phyloP scores from a whole-genome alignment of 2,888 invertebrate genomes.

The Phalera bucephala region DNA sequence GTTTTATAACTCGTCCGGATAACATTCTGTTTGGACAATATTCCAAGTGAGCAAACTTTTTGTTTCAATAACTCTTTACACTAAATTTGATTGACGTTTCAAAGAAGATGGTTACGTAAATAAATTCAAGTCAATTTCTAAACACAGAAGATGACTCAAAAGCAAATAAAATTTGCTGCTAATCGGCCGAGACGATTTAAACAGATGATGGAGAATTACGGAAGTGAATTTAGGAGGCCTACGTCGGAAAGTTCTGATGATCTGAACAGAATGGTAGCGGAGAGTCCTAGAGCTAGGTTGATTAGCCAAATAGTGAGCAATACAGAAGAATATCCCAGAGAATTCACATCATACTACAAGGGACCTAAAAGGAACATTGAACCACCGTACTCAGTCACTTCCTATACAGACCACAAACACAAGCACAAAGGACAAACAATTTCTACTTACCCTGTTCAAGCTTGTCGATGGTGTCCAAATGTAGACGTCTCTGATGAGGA shows the following conservation, averaged over 20 bases:
- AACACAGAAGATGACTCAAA: slow-evolving; percentile 26
- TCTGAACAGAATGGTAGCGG: slow-evolving; percentile 26
- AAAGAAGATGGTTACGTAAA: slow-evolving; percentile 32
- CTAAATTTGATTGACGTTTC: slow-evolving; percentile 19
- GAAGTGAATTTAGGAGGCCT: slow-evolving; percentile 12
- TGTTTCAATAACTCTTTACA: slow-evolving; percentile 17
- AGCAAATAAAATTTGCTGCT: slow-evolving; percentile 22
- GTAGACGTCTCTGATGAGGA: slow-evolving; percentile 24
- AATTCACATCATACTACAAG: slow-evolving; percentile 42
- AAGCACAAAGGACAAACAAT: slow-evolving; percentile 15
- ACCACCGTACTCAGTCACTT: slow-evolving; percentile 36
- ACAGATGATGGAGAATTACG: slow-evolving; percentile 11
- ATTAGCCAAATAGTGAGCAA: slow-evolving; percentile 27
- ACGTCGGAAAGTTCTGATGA: slow-evolving; percentile 33
- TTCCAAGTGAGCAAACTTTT: slow-evolving; percentile 37
- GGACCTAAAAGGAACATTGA: slow-evolving; percentile 24
- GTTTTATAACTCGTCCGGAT: slow-evolving; percentile 45
- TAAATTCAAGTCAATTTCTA: slow-evolving; percentile 29
- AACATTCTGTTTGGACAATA: slow-evolving; percentile 42
- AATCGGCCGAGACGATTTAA: slow-evolving; percentile 15
- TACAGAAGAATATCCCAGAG: slow-evolving; percentile 25
- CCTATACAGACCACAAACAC: slow-evolving; percentile 24
- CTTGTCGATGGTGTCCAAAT: slow-evolving; percentile 37
- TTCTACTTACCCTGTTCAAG: slow-evolving; percentile 34
- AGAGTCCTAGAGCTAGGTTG: slow-evolving; percentile 37